These are phyloP conservation scores for Campoletis sonorensis DNA, from an alignment of 1,140 invertebrate species.

Conservation along the genomic window DNA sequence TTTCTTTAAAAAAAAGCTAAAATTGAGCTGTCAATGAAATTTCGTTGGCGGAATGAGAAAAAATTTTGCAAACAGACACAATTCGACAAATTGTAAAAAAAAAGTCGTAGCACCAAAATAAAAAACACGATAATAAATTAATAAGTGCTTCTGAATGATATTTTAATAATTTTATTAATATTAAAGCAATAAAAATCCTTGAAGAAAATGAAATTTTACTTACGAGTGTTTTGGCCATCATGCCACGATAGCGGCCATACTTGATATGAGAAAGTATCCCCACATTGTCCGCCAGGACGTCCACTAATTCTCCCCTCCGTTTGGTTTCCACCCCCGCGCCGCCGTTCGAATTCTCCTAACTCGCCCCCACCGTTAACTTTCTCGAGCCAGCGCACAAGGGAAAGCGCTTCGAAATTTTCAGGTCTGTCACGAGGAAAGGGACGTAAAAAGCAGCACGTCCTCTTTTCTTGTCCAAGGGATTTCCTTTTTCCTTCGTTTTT, in stretches of 20 bases:
- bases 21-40: too few relatives aligned
- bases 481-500: not conserved
- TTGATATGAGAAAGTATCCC: constrained; percentile 78
- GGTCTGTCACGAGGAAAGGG: not conserved
- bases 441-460: not conserved
- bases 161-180: not conserved
- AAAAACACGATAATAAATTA: not conserved
- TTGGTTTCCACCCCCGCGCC: constrained; percentile 64
- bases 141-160: not conserved
- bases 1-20: too few relatives aligned
- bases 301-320: constrained; percentile 72
- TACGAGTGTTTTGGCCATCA: constrained; percentile 77
- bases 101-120: not conserved
- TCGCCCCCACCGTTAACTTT: not conserved
- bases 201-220: constrained; percentile 61
- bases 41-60: too few relatives aligned
- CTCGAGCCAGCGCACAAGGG: not conserved
- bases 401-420: not conserved
- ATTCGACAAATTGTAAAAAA: too few relatives aligned
- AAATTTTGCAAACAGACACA: too few relatives aligned
- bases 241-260: constrained; percentile 77
- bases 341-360: not conserved
- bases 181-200: not conserved
- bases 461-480: not conserved
- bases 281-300: constrained; percentile 75